A percentile compares a stretch with the other conserved stretches of the same genome.
These are phyloP conservation scores for Rhagium mordax DNA, from an alignment of 2,888 invertebrate genomes.

Conservation along the genomic window DNA sequence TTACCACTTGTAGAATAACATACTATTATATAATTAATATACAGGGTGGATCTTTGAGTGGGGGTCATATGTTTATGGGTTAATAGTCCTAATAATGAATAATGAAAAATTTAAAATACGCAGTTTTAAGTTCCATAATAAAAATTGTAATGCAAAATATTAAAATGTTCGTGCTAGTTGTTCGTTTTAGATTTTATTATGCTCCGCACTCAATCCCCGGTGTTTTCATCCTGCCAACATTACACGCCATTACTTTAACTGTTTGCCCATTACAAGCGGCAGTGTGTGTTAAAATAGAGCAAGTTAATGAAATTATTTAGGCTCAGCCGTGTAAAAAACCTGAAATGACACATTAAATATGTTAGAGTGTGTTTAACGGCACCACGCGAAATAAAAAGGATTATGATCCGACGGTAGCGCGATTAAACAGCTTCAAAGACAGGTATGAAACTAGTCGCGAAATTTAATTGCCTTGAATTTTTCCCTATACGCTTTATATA, in stretches of 20 bases:
- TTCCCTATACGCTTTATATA: too few species aligned
- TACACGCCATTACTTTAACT: neutral
- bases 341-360: neutral
- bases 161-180: too few species aligned
- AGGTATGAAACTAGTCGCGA: neutral
- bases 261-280: neutral
- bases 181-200: neutral
- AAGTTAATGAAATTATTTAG: neutral
- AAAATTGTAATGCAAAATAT: too few species aligned
- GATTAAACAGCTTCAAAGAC: neutral
- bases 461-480: neutral
- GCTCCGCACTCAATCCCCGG: neutral
- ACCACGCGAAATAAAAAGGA: neutral
- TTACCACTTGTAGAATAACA: too few species aligned
- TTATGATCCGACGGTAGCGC: neutral
- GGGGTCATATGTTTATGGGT: too few species aligned
- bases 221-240: neutral
- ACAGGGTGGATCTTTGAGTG: too few species aligned
- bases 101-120: too few species aligned
- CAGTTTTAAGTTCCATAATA: too few species aligned
- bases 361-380: neutral
- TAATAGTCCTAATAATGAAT: too few species aligned
- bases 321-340: neutral
- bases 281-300: neutral
- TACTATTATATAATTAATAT: too few species aligned